Conservation (phyloP, 1,140 invertebrate genomes). For the Trachelipus rathkii region DNA sequence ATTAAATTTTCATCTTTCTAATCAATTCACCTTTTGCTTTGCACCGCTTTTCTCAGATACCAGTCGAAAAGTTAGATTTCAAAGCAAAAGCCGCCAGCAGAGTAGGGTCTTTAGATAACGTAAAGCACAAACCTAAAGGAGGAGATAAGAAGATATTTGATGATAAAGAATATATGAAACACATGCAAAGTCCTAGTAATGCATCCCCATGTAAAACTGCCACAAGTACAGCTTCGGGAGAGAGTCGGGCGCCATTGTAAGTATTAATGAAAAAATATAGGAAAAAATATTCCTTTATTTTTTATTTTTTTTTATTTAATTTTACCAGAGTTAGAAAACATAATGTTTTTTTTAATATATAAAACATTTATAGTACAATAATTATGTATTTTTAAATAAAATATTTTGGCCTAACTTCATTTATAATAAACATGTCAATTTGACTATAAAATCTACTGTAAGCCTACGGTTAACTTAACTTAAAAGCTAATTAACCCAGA, state of each 20-base stretch:
- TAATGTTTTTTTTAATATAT: not conserved
- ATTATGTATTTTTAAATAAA: no score
- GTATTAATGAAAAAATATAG: not conserved
- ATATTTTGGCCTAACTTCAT: no score
- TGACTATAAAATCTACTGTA: no score
- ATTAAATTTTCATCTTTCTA: no score
- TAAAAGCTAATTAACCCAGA: no score
- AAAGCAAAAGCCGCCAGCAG: conserved; percentile 54
- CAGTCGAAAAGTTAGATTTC: conserved; percentile 41
- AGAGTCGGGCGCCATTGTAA: conserved; percentile 1
- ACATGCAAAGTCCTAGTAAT: conserved; percentile 55
- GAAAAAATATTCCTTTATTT: not conserved
- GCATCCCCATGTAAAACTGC: conserved; percentile 41
- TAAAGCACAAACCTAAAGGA: conserved; percentile 79
- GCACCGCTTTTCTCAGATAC: conserved; percentile 32
- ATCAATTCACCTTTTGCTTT: no score
- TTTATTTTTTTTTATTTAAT: not conserved
- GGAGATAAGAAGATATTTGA: conserved; percentile 89
- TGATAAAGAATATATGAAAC: conserved; percentile 86
- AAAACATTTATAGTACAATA: no score
- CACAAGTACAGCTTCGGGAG: conserved; percentile 23
- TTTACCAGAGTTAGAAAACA: not conserved
- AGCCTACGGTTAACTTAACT: no score
- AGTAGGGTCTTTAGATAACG: conserved; percentile 87
- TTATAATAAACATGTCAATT: no score